Evolutionary conservation across 2,888 invertebrate species (phyloP), one percentile per base, ranked within the genome.

Genomic region (Epiperipatus broadwayi): DNA sequence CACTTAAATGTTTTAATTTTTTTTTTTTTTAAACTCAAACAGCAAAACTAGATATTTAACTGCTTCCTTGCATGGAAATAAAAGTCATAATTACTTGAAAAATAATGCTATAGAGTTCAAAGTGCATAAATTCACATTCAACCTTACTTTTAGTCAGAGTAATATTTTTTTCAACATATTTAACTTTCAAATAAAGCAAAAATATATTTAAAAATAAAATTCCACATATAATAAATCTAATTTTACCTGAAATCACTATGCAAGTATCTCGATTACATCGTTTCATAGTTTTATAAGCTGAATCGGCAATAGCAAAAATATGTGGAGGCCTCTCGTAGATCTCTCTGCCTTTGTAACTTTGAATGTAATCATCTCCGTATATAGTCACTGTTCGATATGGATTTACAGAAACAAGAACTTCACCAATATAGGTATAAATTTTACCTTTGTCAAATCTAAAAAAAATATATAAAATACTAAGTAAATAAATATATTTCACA

Each of bases 341-440:
- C 66, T 95, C 93, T 51, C 93, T 66, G 8, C 83, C 87, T 70
- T 78, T 78, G 64, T 93, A 95, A 63, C 81, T 74, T 44, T 78
- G 75, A 58, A 97, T 75, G 54, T 76, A 72, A 46, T 78, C 75
- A 38, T 71, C 66, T 41, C 78, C 83, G 65, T 93, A 97, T 56
- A 95, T 84, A 58, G 84, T 83, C 61, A 91, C 71, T 32, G 70
- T 74, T 56, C 78, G 73, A 67, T 97, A 97, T 1, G 95, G 95
- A 65, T 97, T 97, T 49, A 97, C 80, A 0, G 93, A 91, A 28
- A 97, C 85, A 56, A 84, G 77, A 51, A 91, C 89, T 65, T 97
- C 95, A 29, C 95, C 95, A 51, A 97, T 97, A 65, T 95, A 95
- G 5, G 93, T 91, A 69, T 95, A 95, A 56, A 95, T 87, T 59